Percentiles rank a stretch among this genome's conserved stretches.
phyloP scores from a whole-genome alignment of 2,888 invertebrate species.

The Drosophila putrida region DNA sequence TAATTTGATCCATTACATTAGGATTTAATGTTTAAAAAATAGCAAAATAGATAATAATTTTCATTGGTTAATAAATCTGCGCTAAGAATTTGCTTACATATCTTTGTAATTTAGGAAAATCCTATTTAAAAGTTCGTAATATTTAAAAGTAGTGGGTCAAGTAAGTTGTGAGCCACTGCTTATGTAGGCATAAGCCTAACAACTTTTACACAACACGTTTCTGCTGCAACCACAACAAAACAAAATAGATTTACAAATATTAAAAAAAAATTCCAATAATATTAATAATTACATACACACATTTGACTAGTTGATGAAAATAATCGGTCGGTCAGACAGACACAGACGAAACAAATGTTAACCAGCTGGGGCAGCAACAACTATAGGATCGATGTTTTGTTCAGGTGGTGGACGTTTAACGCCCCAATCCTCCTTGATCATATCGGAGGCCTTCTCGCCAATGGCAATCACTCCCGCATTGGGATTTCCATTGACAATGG shows the following conservation, averaged over 20 bases:
- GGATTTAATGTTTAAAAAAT: no score
- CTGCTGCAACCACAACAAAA: conserved; percentile 22
- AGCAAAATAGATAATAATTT: no score
- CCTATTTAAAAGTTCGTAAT: no score
- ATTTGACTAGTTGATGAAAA: conserved; percentile 74
- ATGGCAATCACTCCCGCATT: conserved; percentile 96
- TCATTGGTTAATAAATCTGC: no score
- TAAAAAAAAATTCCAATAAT: conserved; percentile 23
- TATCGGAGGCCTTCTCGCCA: conserved; percentile 94
- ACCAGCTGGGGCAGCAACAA: conserved; percentile 13
- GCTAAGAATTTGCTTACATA: no score
- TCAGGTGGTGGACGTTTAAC: conserved; percentile 42
- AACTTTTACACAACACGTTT: conserved; percentile 13
- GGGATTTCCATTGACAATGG: conserved; percentile 95
- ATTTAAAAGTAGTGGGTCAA: no score
- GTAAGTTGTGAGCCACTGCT: not conserved
- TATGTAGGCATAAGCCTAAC: conserved; percentile 9
- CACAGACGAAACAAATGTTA: conserved; percentile 22
- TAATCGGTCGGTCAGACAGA: conserved; percentile 33
- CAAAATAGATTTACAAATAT: conserved; percentile 14
- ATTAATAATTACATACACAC: conserved; percentile 51
- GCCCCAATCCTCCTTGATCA: conserved; percentile 95
- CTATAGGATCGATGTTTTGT: not conserved
- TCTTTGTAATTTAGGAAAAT: no score
- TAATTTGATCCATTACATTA: no score